phyloP scores from a whole-genome alignment of 2,113 vertebrate genomes.

The Xiphophorus hellerii region DNA sequence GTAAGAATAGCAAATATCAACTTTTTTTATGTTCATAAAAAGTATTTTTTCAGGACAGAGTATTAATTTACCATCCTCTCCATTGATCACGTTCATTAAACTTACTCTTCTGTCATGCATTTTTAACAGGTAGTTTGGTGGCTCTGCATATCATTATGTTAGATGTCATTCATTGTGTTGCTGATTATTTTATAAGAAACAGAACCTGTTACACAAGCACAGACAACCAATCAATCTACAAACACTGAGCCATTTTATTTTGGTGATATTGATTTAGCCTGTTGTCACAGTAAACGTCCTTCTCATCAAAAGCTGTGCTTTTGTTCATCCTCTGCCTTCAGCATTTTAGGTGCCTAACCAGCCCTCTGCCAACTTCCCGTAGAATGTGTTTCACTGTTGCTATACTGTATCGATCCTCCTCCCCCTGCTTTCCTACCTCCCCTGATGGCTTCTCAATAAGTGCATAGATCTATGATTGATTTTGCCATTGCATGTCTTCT shows the following conservation, averaged over 20 bases:
- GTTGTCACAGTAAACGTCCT: constrained; percentile 24
- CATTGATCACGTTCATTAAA: background rate
- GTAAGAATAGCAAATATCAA: too few relatives aligned
- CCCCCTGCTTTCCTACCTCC: constrained; percentile 41
- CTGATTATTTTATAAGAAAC: background rate
- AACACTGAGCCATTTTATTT: constrained; percentile 10
- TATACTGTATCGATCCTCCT: constrained; percentile 58
- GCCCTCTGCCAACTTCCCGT: constrained; percentile 31
- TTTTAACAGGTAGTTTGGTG: too few relatives aligned
- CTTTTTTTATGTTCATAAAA: too few relatives aligned
- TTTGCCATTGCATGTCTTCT: constrained; percentile 74
- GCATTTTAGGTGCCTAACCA: constrained; percentile 25
- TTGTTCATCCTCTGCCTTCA: constrained; percentile 22
- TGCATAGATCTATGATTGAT: constrained; percentile 78
- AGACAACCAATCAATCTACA: background rate
- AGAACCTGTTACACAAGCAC: background rate
- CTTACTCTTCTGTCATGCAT: background rate
- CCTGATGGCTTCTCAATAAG: constrained; percentile 74
- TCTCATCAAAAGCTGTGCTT: constrained; percentile 24
- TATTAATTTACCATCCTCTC: background rate
- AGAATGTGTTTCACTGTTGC: constrained; percentile 61
- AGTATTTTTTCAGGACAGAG: background rate
- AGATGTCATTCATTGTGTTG: too few relatives aligned
- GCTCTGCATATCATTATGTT: background rate
- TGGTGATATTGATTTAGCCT: constrained; percentile 15